phyloP scores from a whole-genome alignment of 2,797 vertebrate species.

The Cirrhinus mrigala region DNA sequence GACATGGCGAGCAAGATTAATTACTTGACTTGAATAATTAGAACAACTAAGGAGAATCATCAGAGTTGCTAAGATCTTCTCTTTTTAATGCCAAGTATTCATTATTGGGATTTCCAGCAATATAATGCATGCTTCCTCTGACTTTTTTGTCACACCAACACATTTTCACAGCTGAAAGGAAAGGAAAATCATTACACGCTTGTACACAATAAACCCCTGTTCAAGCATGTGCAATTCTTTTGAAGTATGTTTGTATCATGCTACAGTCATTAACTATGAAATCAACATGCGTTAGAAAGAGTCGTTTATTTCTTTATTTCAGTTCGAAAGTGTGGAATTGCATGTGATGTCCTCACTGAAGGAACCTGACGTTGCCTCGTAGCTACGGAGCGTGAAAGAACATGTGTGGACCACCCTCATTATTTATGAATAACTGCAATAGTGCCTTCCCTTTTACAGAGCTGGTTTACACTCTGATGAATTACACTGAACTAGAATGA shows the following conservation, averaged over 20 bases:
- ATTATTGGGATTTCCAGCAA: background rate
- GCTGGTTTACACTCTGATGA: background rate
- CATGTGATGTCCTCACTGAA: slow-evolving; percentile 33
- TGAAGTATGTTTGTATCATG: background rate
- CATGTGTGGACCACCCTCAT: background rate
- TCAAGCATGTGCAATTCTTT: slow-evolving; percentile 9
- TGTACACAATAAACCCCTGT: background rate
- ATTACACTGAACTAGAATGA: slow-evolving; percentile 27
- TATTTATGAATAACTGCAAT: slow-evolving; percentile 44
- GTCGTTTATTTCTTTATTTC: background rate
- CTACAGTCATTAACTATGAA: slow-evolving; percentile 22
- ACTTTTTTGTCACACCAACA: background rate
- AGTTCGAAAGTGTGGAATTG: slow-evolving; percentile 19
- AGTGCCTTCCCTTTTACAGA: slow-evolving; percentile 10
- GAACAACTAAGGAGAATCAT: background rate
- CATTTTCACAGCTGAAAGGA: slow-evolving; percentile 17
- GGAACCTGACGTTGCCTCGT: slow-evolving; percentile 2
- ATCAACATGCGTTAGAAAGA: background rate
- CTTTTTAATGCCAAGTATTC: background rate
- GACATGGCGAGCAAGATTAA: slow-evolving; percentile 20
- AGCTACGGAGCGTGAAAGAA: slow-evolving; percentile 22
- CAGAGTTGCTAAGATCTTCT: background rate
- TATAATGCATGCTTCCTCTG: background rate
- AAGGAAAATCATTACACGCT: background rate
- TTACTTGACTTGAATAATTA: slow-evolving; percentile 37